phyloP scores from a whole-genome alignment of 2,888 invertebrate genomes.

The Phortica magna region DNA sequence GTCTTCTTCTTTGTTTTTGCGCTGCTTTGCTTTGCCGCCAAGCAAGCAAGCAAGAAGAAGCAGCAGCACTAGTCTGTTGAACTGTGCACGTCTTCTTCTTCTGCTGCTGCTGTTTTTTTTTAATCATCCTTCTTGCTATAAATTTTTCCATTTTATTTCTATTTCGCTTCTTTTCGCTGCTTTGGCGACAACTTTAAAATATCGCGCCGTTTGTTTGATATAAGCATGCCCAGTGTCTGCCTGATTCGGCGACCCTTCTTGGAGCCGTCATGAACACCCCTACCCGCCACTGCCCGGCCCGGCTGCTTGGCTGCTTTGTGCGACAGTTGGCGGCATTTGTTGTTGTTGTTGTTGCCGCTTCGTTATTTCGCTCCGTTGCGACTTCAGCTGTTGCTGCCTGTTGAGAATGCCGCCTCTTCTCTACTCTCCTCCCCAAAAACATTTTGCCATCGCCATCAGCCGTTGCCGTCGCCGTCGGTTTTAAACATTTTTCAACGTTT shows the following conservation, averaged over 20 bases:
- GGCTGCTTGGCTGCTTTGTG: not conserved
- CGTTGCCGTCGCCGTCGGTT: constrained; percentile 52
- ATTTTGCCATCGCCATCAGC: not conserved
- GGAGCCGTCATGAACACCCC: not conserved
- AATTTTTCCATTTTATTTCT: not conserved
- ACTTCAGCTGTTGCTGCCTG: constrained; percentile 33
- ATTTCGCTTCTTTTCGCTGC: not conserved
- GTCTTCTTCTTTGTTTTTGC: not conserved
- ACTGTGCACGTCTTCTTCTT: not conserved
- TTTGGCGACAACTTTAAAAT: constrained; percentile 3
- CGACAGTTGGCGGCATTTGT: not conserved
- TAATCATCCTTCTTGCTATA: too few relatives aligned
- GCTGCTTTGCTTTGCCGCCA: not conserved
- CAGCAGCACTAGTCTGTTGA: too few relatives aligned
- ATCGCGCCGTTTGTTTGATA: not conserved
- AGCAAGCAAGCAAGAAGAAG: too few relatives aligned
- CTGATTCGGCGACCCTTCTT: too few relatives aligned
- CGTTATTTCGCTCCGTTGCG: not conserved
- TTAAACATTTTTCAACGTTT: constrained; percentile 69
- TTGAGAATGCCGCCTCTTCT: constrained; percentile 7
- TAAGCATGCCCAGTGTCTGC: too few relatives aligned
- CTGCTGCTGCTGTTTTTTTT: not conserved
- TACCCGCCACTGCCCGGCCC: not conserved
- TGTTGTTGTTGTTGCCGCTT: constrained; percentile 1
- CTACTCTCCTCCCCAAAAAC: too few relatives aligned